Base-by-base conservation (phyloP, 2,888 invertebrate species). In the Drosophila nr. fundita region DNA sequence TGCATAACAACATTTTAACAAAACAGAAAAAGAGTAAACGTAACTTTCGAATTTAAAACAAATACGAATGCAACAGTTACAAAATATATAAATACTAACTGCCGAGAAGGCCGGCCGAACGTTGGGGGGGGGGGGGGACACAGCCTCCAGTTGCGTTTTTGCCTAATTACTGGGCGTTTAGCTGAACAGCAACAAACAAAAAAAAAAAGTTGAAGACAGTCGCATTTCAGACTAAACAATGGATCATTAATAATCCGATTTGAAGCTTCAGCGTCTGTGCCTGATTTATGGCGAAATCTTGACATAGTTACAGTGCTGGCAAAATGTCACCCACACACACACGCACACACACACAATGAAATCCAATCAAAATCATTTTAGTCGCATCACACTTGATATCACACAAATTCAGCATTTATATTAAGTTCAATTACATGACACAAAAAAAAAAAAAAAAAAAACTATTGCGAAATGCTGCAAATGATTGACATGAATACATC, bases 151-250 rank as follows among this genome's bases (percentile, higher is more conserved):
- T 38, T 58, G 50, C n/a, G 7, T 24, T 15, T 55, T 68, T 52
- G 66, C 61, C 77, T 79, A 81, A 81, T 79, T 79, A 66, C 68
- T 66, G 67, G 78, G 82, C 80, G 80, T 76, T 80, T 67, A 69
- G 52, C 38, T 40, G 18, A 53, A 52, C 18, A 36, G 18, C 48
- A 42, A 49, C 29, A 59, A 42, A 10, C 67, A 60, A 32, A 18
- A 63, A 73, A 68, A 60, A 32, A 18, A 63, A 73, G 61, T 57
- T 67, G 71, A 68, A 62, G 67, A 64, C 30, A 52, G 24, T 53
- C 24, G 13, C 32, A n/a, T 3, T 52, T 10, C 27, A 67, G 27
- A 68, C 40, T 58, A 34, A 40, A 53, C 68, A 62, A 73, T 49
- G 68, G 66, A 73, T 79, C 76, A 74, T 74, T 78, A 76, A 70